Evolutionary conservation across 2,888 invertebrate species (phyloP), one percentile per base, ranked within the genome.

Genomic region (Chironomus riparius): DNA sequence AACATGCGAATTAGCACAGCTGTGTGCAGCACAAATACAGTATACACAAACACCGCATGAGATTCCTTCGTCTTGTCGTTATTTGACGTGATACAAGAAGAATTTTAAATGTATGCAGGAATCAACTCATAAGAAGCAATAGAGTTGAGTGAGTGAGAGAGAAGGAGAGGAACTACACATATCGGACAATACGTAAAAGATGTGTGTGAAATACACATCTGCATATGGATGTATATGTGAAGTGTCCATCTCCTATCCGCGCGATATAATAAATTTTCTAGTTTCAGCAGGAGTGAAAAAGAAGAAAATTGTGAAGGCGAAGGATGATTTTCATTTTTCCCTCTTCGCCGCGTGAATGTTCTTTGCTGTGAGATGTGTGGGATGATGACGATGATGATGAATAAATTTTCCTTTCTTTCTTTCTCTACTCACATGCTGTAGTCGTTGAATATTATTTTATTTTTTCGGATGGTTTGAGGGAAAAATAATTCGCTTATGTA

Each of bases 261-360:
- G 22, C 21, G 12, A 24, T 24, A 69, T 69, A 70, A 70, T 70
- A 70, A 70, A 70, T 70, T 50, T 47, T 50, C 22, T n/a, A n/a
- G 18, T 56, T 15, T 56, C n/a, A 56, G 56, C 18, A 56, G 18
- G 56, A 15, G n/a, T 50, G 70, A 48, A 21, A 12, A 48, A 18
- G 15, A 48, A 38, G 70, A 47, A 24, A 56, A 71, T 10, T 38
- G 47, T 28, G 62, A 72, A 62, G 56, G 71, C 48, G 70, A 72
- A 72, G 62, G 72, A 72, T 72, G 72, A 72, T 72, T 72, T 72
- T 72, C 72, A 71, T 50, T 72, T 72, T 71, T 62, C 15, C 61
- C 65, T 65, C 18, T 38, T 65, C 65, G 65, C 65, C 65, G 65
- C 65, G 65, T 65, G 65, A 56, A 56, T 56, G 56, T 56, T 50